These are phyloP conservation scores for Lissonota sp. DNA, from an alignment of 2,888 invertebrate genomes.

Conservation along the genomic window DNA sequence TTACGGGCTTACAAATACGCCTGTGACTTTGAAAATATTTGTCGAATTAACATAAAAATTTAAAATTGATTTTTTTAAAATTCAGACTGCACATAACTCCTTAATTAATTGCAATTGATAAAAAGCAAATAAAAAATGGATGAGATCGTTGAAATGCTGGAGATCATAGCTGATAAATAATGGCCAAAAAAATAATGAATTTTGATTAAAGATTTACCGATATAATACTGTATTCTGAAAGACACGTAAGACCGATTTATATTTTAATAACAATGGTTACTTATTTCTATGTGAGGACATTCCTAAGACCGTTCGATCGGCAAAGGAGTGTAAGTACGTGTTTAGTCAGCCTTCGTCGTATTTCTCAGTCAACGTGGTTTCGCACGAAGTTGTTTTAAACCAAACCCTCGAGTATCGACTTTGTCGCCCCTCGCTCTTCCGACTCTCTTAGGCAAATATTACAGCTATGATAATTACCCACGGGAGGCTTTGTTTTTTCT, in stretches of 20 bases:
- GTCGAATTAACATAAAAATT: too few species aligned
- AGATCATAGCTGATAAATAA: too few species aligned
- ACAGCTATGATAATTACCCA: slow-evolving; percentile 40
- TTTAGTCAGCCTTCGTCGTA: slow-evolving; percentile 67
- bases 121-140: background rate
- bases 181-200: too few species aligned
- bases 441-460: slow-evolving; percentile 25
- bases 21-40: too few species aligned
- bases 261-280: too few species aligned
- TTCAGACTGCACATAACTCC: background rate
- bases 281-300: background rate
- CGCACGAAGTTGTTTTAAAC: slow-evolving; percentile 15
- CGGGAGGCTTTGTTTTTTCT: background rate
- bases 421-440: slow-evolving; percentile 10
- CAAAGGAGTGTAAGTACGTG: slow-evolving; percentile 70
- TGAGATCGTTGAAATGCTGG: too few species aligned
- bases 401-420: slow-evolving; percentile 30
- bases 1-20: background rate
- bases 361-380: slow-evolving; percentile 49
- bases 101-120: background rate
- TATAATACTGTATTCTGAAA: too few species aligned
- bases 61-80: too few species aligned
- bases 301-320: slow-evolving; percentile 55
- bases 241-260: too few species aligned
- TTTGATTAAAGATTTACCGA: too few species aligned